Evolutionary conservation across 2,797 vertebrate genomes (phyloP), one percentile per base, ranked within the genome.

Genomic region (Pangasius sanitwongsei): DNA sequence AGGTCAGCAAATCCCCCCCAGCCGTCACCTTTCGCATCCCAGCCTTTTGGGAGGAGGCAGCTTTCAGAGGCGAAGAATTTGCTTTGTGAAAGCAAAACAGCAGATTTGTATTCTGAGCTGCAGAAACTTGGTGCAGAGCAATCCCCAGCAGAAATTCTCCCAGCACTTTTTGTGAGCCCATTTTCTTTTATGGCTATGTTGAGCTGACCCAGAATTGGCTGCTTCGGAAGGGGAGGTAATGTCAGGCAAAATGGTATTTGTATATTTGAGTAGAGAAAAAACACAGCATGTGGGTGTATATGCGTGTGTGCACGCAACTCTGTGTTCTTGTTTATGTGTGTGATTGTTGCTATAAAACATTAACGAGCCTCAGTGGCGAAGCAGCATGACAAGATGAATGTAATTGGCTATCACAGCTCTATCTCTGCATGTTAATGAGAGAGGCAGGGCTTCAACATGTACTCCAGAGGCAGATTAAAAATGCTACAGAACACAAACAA

Each of bases 371-470:
- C 94, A 92, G 94, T 96, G 95, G 95, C 94, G 91, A 91, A 89
- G 94, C 94, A 95, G 94, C 95, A 94, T 95, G 95, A 96, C 96
- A 96, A 96, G 96, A 96, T 95, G 95, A 96, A 97, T 96, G 96
- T 95, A 95, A 96, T 96, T 97, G 96, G 96, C 96, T 95, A 95
- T 96, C 94, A 93, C 94, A 94, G 95, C 95, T 95, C 95, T 94
- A 95, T 96, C 95, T 95, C 94, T 95, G 95, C 95, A 97, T 97
- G 95, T 96, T 96, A 97, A 97, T 96, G 95, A 96, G 95, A 95
- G 94, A 93, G 95, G 94, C 94, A 95, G 95, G 95, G 95, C 95
- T 96, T 96, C 96, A 95, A 95, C 94, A 92, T 95, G 94, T 92
- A 85, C 93, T 88, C 89, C 77, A 88, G 86, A 90, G 83, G 86